phyloP scores from a whole-genome alignment of 2,797 vertebrate genomes.

The Crocidura indochinensis region DNA sequence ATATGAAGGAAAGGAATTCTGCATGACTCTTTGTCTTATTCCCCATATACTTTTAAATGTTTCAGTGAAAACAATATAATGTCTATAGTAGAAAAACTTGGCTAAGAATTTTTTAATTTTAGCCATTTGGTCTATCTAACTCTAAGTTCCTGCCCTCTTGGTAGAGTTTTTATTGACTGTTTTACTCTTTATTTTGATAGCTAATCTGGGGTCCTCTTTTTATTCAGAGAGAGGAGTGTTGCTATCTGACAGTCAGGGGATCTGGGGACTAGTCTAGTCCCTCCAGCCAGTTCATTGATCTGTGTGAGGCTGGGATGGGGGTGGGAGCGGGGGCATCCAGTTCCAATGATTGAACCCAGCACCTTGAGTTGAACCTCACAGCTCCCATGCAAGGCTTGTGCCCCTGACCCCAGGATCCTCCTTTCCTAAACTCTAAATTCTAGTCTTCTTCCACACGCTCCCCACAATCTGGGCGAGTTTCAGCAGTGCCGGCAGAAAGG shows the following conservation, averaged over 20 bases:
- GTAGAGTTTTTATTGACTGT: constrained; percentile 33
- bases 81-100: constrained; percentile 61
- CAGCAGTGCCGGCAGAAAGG: not conserved
- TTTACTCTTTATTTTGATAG: constrained; percentile 43
- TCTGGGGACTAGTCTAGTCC: too few relatives aligned
- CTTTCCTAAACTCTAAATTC: constrained; percentile 18
- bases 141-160: constrained; percentile 20
- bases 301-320: too few relatives aligned
- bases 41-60: constrained; percentile 35
- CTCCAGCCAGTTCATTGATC: too few relatives aligned
- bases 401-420: not conserved
- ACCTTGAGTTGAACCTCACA: too few relatives aligned
- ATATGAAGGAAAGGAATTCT: not conserved
- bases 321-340: too few relatives aligned
- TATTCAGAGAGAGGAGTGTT: not conserved
- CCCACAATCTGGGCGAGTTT: not conserved
- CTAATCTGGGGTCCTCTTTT: not conserved
- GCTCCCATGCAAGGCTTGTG: too few relatives aligned
- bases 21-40: constrained; percentile 54
- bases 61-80: not conserved
- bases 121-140: constrained; percentile 42
- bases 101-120: not conserved
- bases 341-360: too few relatives aligned
- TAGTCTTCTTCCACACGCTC: not conserved
- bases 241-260: too few relatives aligned